Conservation (phyloP, 2,888 invertebrate genomes). For the Andricus quercusramuli region DNA sequence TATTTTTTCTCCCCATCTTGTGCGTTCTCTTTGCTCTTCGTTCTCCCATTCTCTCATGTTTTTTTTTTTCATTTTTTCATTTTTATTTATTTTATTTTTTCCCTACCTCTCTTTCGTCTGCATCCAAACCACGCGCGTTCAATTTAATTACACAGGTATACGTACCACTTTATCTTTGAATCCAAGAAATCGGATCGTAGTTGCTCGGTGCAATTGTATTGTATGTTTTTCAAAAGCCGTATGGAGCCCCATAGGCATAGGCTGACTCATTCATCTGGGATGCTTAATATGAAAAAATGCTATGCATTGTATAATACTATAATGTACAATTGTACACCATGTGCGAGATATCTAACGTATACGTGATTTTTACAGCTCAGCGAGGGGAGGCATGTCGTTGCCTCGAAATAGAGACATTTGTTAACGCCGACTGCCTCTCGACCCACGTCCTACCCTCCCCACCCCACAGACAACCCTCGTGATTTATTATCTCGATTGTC, state of each 20-base stretch:
- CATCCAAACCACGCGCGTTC: constrained; percentile 15
- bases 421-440: constrained; percentile 65
- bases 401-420: constrained; percentile 74
- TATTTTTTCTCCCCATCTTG: constrained; percentile 5
- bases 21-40: constrained; percentile 4
- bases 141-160: constrained; percentile 20
- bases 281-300: constrained; percentile 15
- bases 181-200: background rate
- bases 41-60: background rate
- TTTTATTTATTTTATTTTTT: background rate
- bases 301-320: constrained; percentile 2
- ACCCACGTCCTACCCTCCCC: constrained; percentile 63
- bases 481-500: constrained; percentile 75
- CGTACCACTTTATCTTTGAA: constrained; percentile 8
- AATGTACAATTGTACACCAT: constrained; percentile 29
- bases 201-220: constrained; percentile 21
- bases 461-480: constrained; percentile 64
- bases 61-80: too few relatives aligned
- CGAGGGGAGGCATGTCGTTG: constrained; percentile 60
- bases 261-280: constrained; percentile 8
- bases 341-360: constrained; percentile 53
- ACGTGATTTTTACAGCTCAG: constrained; percentile 66
- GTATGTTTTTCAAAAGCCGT: constrained; percentile 24
- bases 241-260: background rate
- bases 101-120: constrained; percentile 3